phyloP scores from a whole-genome alignment of 2,113 vertebrate species.

The Burhinus bistriatus region DNA sequence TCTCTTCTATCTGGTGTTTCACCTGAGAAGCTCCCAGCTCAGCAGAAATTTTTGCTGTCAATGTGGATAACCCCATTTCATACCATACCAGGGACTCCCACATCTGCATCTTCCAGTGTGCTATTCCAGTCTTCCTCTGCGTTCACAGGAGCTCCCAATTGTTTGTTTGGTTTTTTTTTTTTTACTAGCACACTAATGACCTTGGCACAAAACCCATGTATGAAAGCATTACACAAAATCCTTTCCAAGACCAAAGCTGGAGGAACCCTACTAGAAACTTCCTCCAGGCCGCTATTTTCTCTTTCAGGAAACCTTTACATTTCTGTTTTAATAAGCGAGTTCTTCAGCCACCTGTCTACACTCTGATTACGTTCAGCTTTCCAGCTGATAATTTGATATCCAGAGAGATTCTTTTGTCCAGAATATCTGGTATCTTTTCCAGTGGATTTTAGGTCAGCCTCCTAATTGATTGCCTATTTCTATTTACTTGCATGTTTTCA shows the following conservation, averaged over 20 bases:
- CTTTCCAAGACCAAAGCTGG: neutral
- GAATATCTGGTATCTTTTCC: neutral
- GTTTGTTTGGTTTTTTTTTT: neutral
- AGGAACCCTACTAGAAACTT: neutral
- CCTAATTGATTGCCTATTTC: neutral
- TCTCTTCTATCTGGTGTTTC: neutral
- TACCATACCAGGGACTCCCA: neutral
- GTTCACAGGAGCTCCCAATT: neutral
- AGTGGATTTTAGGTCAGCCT: neutral
- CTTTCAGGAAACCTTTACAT: neutral
- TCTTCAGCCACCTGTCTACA: neutral
- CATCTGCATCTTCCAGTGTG: neutral
- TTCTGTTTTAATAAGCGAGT: neutral
- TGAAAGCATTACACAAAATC: neutral
- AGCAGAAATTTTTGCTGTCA: neutral
- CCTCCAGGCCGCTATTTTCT: neutral
- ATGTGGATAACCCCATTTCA: neutral
- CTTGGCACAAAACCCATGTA: neutral
- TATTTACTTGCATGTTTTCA: neutral
- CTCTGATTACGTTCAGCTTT: neutral
- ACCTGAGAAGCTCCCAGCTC: neutral
- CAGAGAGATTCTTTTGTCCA: neutral
- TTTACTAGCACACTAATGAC: neutral
- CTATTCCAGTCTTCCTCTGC: neutral
- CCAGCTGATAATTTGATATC: neutral